Base-by-base conservation (phyloP, 2,888 invertebrate genomes). In the Pristionchus exspectatus region DNA sequence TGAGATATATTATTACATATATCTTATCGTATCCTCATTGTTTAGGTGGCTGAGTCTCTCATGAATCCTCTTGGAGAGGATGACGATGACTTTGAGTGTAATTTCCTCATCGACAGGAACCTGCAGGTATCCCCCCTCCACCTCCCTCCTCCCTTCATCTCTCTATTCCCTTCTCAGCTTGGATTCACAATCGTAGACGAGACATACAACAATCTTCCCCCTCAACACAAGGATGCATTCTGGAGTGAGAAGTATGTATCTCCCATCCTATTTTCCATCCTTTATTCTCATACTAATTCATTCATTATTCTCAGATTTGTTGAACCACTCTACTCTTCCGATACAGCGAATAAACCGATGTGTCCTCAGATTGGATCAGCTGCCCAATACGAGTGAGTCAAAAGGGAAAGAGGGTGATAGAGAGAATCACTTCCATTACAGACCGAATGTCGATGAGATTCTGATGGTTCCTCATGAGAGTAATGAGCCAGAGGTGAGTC, bases 1-100 rank as follows among this genome's bases (percentile, higher is more conserved):
- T 93, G 24, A 72, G 33, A 54, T 77, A 18, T 24, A n/a, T 38
- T 9, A 5, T n/a, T 38, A 18, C n/a, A 77, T 77, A 18, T 50
- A 77, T 77, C 10, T 74, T 7, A 74, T 72, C 72, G 7, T n/a
- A 77, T 9, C n/a, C 27, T 27, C 0, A 50, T 27, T 27, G 27
- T 69, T 86, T 24, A 91, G 91, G 93, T 93, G 44, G 94, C 94
- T 44, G 94, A 94, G 84, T 92, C 92, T 86, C 87, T 94, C 88
- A 92, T 94, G 92, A 94, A 94, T 90, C 94, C 94, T 7, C 90
- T 94, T 50, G 94, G 94, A 63, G 93, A 94, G 87, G 94, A 94
- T 86, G 94, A 94, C 81, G 93, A 94, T 81, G 94, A 94, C 86
- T 94, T 93, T 56, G 94, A 94, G 90, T 92, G 91, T 85, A 93